phyloP scores from a whole-genome alignment of 2,797 vertebrate genomes.

The Gila robusta region DNA sequence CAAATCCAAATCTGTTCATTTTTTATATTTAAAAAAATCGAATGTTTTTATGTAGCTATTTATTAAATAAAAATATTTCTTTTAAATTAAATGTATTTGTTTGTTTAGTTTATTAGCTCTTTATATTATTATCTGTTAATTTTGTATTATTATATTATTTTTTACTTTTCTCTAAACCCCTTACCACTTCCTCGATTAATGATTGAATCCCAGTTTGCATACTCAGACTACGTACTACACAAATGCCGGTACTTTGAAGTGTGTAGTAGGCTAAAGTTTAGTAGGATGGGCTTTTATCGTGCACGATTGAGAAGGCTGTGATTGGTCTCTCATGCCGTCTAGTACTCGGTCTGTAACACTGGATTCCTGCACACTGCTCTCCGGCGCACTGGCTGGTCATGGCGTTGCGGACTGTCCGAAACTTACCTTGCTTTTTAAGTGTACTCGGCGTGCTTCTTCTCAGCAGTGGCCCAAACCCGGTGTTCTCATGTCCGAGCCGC shows the following conservation, averaged over 20 bases:
- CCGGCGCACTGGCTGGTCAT: conserved; percentile 75
- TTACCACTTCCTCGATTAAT: background rate
- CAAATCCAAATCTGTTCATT: background rate
- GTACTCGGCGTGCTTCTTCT: conserved; percentile 70
- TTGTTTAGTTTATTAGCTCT: background rate
- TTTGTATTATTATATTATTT: background rate
- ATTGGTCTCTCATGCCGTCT: conserved; percentile 46
- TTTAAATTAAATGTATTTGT: background rate
- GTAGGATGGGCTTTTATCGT: conserved; percentile 46
- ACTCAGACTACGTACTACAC: background rate
- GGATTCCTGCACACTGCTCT: conserved; percentile 63
- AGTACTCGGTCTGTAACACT: conserved; percentile 53
- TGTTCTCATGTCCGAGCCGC: conserved; percentile 88
- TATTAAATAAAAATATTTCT: background rate
- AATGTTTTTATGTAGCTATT: background rate
- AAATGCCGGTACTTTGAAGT: conserved; percentile 6
- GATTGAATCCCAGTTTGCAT: background rate
- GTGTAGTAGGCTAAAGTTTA: conserved; percentile 21
- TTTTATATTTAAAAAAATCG: background rate
- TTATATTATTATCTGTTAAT: background rate
- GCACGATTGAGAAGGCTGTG: conserved; percentile 28
- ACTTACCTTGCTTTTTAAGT: conserved; percentile 71
- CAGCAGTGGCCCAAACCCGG: conserved; percentile 69
- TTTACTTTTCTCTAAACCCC: background rate
- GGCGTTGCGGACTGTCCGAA: conserved; percentile 79